Conservation (phyloP, 2,888 invertebrate genomes). For the Hirtodrosophila histrioides region DNA sequence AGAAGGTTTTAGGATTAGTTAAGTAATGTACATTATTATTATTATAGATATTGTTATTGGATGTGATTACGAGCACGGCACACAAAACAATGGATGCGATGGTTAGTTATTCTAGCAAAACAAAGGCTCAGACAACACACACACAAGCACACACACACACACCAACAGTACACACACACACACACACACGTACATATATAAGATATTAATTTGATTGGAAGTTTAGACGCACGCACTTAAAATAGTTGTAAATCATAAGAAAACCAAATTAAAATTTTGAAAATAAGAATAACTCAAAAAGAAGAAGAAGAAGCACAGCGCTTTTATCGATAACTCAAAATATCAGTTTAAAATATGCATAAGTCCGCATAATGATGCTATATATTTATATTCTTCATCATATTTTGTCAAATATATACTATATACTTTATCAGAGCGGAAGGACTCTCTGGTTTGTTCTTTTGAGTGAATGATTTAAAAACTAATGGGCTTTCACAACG, state of each 20-base stretch:
- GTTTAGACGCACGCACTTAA: slow-evolving; percentile 49
- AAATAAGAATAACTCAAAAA: slow-evolving; percentile 36
- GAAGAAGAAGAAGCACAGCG: slow-evolving; percentile 35
- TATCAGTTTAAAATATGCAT: slow-evolving; percentile 23
- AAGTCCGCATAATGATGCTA: no score
- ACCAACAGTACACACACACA: slow-evolving; percentile 3
- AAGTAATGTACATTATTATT: slow-evolving; percentile 30
- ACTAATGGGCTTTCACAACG: slow-evolving; percentile 76
- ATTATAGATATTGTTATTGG: slow-evolving; percentile 8
- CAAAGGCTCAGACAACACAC: slow-evolving; percentile 22
- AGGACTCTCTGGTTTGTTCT: background rate
- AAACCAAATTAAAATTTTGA: slow-evolving; percentile 24
- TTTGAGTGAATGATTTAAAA: slow-evolving; percentile 77
- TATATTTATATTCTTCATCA: background rate
- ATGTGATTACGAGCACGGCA: slow-evolving; percentile 28
- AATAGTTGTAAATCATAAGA: slow-evolving; percentile 34
- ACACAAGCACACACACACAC: slow-evolving; percentile 8
- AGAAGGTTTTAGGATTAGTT: slow-evolving; percentile 34
- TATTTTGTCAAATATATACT: background rate
- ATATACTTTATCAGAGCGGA: no score
- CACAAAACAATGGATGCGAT: slow-evolving; percentile 29
- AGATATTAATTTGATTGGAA: slow-evolving; percentile 18
- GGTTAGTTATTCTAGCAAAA: slow-evolving; percentile 10
- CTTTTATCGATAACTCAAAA: slow-evolving; percentile 5
- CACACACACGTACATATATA: slow-evolving; percentile 13